Evolutionary conservation across 2,888 invertebrate species (phyloP).

Genomic region (Agonum fuliginosum): DNA sequence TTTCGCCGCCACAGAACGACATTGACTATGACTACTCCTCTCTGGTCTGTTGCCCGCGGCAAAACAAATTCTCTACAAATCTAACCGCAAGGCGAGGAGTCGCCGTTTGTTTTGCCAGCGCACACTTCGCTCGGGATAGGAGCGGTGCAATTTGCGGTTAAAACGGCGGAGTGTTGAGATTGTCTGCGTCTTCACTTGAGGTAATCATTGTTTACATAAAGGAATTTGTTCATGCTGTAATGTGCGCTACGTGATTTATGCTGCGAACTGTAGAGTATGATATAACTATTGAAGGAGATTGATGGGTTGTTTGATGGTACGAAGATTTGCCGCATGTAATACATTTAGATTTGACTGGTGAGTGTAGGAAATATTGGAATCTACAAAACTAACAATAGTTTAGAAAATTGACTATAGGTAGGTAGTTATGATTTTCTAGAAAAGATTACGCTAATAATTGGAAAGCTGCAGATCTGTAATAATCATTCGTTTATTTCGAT

Average conservation of each 20-base stretch:
- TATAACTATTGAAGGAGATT: too few relatives aligned
- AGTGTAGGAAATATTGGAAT: too few relatives aligned
- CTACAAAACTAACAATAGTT: too few relatives aligned
- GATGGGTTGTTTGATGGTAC: too few relatives aligned
- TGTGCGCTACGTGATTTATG: not conserved
- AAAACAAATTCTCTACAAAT: conserved; percentile 47
- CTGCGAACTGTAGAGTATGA: not conserved
- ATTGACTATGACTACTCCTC: conserved; percentile 3
- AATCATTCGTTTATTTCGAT: too few relatives aligned
- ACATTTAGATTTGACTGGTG: too few relatives aligned
- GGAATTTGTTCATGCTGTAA: not conserved
- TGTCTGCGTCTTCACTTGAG: conserved; percentile 8
- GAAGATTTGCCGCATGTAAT: too few relatives aligned
- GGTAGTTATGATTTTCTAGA: too few relatives aligned
- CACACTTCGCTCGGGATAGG: conserved; percentile 5
- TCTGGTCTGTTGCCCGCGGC: not conserved
- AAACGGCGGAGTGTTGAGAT: conserved; percentile 10
- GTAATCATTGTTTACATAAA: conserved; percentile 18
- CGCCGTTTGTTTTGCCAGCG: not conserved
- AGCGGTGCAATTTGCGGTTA: conserved; percentile 31
- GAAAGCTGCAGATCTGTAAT: too few relatives aligned
- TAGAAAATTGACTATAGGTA: too few relatives aligned
- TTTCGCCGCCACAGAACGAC: conserved; percentile 43
- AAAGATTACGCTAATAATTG: too few relatives aligned
- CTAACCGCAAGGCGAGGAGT: conserved; percentile 21